Conservation (phyloP, 2,888 invertebrate genomes). For the Brenthis hecate region DNA sequence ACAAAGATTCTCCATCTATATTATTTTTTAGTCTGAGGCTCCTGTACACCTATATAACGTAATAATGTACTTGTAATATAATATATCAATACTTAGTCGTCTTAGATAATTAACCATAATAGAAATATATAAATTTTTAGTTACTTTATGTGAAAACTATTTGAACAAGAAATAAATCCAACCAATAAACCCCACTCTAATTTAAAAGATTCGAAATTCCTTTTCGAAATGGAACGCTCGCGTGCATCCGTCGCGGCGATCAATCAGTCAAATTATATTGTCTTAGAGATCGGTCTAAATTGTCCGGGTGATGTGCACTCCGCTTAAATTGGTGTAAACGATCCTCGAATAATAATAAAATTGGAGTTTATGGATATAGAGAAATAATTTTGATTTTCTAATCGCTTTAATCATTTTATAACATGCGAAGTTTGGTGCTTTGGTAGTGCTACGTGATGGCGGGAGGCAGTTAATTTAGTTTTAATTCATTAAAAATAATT, state of each 20-base stretch:
- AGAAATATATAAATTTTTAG: background rate
- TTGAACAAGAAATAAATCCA: slow-evolving; percentile 15
- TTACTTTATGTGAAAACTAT: background rate
- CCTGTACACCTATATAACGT: too few species aligned
- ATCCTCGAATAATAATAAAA: slow-evolving; percentile 33
- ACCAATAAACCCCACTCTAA: slow-evolving; percentile 32
- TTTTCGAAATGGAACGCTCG: slow-evolving; percentile 44
- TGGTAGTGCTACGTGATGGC: background rate
- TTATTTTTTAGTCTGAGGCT: too few species aligned
- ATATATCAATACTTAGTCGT: too few species aligned
- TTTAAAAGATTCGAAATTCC: slow-evolving; percentile 36
- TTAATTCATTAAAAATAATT: too few species aligned
- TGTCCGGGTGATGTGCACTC: slow-evolving; percentile 49
- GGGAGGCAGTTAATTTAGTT: background rate
- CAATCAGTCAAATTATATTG: slow-evolving; percentile 81
- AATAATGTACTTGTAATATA: too few species aligned
- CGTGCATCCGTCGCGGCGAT: slow-evolving; percentile 57
- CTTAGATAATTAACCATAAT: too few species aligned
- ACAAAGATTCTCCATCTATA: too few species aligned
- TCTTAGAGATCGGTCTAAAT: slow-evolving; percentile 70
- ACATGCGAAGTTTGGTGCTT: background rate
- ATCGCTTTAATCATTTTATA: slow-evolving; percentile 5
- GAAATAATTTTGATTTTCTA: slow-evolving; percentile 13
- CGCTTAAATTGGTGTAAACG: slow-evolving; percentile 55
- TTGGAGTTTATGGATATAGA: slow-evolving; percentile 34